Base-by-base conservation (phyloP, 2,797 vertebrate species). In the Danio choprae region DNA sequence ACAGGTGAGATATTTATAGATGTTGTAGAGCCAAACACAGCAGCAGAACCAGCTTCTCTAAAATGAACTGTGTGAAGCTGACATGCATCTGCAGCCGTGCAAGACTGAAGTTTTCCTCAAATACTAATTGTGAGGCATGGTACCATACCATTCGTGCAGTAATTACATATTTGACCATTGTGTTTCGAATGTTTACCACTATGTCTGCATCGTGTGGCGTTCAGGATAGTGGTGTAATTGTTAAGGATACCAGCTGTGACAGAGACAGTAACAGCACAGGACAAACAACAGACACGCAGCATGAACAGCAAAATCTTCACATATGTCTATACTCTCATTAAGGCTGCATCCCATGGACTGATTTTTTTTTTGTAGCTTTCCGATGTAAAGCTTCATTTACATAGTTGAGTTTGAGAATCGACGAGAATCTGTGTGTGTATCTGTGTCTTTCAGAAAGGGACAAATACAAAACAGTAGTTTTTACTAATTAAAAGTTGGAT, bases 11-110 rank as follows among this genome's bases (percentile, higher is more conserved):
- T 16, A 46, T 55, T 70, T 65, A 10, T n/a, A 11, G 46, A 46
- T 46, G 16, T 20, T 51, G n/a, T 41, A 22, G 38, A 46, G 51
- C 20, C 18, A 5, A 48, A 13, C 12, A 53, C 36, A 46, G 29
- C 86, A 80, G 67, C 63, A 58, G 69, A n/a, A n/a, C n/a, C 82
- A 60, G n/a, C n/a, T n/a, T 53, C 68, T 29, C 48, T 79, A 46
- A 64, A 7, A 50, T 46, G 4, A 68, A 68, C 63, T 38, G 10
- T 69, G 53, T 59, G 53, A 18, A 78, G 75, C 16, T 40, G 55
- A 41, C 53, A 59, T 40, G 22, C 51, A 77, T 64, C 41, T 67
- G 63, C 46, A 79, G n/a, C 36, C 77, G 71, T 43, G 56, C 58
- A 62, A 60, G 46, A 72, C 56, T 44, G 46, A 63, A 53, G 44